A percentile compares a stretch with the other conserved stretches of the same genome.
These are phyloP conservation scores for Chelonia mydas DNA, from an alignment of 2,797 vertebrate genomes.

Conservation along the genomic window DNA sequence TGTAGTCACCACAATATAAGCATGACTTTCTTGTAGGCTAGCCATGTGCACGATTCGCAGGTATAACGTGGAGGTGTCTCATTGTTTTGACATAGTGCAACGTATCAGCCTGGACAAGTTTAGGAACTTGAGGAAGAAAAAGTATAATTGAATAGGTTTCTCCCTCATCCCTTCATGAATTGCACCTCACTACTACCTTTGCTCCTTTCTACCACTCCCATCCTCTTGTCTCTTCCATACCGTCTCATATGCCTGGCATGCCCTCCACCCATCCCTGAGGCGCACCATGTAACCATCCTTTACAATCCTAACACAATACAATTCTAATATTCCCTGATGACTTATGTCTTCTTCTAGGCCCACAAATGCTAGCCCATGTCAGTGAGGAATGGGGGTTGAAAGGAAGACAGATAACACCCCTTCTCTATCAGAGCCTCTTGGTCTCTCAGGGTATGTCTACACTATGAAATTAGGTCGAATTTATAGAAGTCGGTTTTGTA, in stretches of 20 bases:
- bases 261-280: neutral
- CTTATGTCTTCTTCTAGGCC: neutral
- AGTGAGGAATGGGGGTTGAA: neutral
- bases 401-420: neutral
- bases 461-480: too few relatives aligned
- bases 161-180: neutral
- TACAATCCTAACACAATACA: neutral
- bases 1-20: neutral
- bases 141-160: neutral
- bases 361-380: neutral
- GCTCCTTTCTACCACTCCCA: neutral
- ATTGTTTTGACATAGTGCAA: rapidly evolving
- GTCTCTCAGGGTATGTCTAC: neutral
- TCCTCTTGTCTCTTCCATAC: neutral
- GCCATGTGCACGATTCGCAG: neutral
- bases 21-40: neutral
- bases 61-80: neutral
- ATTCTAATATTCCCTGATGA: constrained; percentile 12
- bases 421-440: neutral
- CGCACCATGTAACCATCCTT: neutral
- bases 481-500: too few relatives aligned
- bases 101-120: neutral
- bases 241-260: neutral
- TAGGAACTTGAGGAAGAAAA: neutral
- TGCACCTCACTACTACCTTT: rapidly evolving